Conservation (phyloP, 1,140 invertebrate genomes). For the Cydia fagiglandana region DNA sequence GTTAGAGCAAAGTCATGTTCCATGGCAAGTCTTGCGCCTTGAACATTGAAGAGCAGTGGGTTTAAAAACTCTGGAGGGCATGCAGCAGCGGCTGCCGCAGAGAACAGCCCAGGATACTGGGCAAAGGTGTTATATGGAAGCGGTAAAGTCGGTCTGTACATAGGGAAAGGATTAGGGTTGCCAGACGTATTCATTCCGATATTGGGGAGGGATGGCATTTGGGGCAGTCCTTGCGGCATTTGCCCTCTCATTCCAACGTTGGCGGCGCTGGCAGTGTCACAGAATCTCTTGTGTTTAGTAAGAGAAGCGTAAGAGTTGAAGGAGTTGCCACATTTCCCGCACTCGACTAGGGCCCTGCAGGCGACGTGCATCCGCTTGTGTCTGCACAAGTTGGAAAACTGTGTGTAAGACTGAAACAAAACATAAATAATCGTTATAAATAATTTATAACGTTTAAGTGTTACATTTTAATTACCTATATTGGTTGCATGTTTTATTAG, state of each 20-base stretch:
- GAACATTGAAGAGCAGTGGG: constrained; percentile 79
- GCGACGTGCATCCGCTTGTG: constrained; percentile 99
- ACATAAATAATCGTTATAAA: constrained; percentile 39
- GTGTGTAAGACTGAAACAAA: constrained; percentile 95
- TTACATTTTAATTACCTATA: background rate
- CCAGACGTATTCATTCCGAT: constrained; percentile 78
- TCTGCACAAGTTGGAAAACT: constrained; percentile 99
- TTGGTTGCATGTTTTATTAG: constrained; percentile 28
- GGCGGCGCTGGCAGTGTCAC: constrained; percentile 82
- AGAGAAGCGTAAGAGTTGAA: constrained; percentile 93
- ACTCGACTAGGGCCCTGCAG: constrained; percentile 93
- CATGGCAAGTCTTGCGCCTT: constrained; percentile 70
- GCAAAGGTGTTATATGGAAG: constrained; percentile 82
- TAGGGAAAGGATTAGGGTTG: constrained; percentile 83
- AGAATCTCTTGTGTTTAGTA: constrained; percentile 91
- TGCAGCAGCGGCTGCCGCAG: constrained; percentile 67
- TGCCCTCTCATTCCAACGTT: constrained; percentile 73
- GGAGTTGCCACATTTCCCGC: constrained; percentile 93
- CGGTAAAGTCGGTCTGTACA: constrained; percentile 81
- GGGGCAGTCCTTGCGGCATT: constrained; percentile 74
- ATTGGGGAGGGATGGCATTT: constrained; percentile 73
- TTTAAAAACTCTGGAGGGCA: constrained; percentile 78
- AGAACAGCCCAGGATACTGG: constrained; percentile 82
- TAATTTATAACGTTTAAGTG: background rate
- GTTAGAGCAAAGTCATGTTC: constrained; percentile 68